Evolutionary conservation across 2,113 vertebrate species (phyloP), one percentile per base, ranked within the genome.

Genomic region (Aspidoscelis tigris): DNA sequence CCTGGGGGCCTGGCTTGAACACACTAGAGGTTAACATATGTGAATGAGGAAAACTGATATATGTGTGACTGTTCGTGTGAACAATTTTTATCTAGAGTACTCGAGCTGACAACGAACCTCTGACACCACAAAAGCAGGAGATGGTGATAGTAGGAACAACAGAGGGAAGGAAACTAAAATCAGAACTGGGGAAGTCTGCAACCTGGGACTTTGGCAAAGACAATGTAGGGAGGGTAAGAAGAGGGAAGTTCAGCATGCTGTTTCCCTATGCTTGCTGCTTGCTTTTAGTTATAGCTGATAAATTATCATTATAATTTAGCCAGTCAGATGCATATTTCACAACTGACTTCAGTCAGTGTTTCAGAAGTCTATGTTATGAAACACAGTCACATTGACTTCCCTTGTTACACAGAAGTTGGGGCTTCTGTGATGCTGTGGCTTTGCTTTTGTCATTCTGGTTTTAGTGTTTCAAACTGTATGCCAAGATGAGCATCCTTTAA

Each of bases 21-120:
- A 0, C 77, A 79, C 87, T 83, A 53, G 72, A 64, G 64, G 2
- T 2, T 20, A 64, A n/a, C 65, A 11, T 84, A 26, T 82, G 5
- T 61, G 61, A 87, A 85, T 65, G 65, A 58, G 55, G 68, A 90
- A 88, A 85, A 24, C n/a, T 78, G 78, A 61, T n/a, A 81, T 70
- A 65, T 5, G 7, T 61, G 26, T 74, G 50, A 44, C 58, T 65
- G 26, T 76, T 41, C 33, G 55, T 65, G 20, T 79, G 14, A 81
- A 81, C 81, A 81, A 79, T 73, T 70, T 83, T 82, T 84, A 10
- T 85, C 86, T 66, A 86, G 83, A 68, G 1, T 0, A 0, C 5
- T 82, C 0, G 20, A 39, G 41, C 53, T 82, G 83, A 78, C 73
- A 55, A 43, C 86, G 75, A 84, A 78, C 12, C 83, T 24, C 33